A percentile compares a stretch with the other conserved stretches of the same genome.
Evolutionary conservation across 2,888 invertebrate species (phyloP).

Genomic region (Torymus texanus): DNA sequence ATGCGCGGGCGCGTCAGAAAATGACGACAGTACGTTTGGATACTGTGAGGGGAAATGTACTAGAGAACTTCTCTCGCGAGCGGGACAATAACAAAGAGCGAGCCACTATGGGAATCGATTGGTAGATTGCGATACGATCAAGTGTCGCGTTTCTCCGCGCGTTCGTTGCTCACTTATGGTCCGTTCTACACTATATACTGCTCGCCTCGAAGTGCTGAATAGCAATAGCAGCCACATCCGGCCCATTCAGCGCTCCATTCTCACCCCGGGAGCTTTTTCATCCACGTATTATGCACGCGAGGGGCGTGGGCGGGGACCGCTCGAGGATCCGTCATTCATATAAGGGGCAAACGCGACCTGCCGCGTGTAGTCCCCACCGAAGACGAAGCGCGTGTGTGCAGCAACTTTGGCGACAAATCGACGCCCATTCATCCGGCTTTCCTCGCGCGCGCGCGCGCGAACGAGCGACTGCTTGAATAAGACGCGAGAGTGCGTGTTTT

Average conservation of each 20-base stretch:
- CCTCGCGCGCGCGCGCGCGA: constrained; percentile 46
- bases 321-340: constrained; percentile 22
- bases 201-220: constrained; percentile 33
- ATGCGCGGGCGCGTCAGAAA: background rate
- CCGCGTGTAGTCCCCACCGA: too few relatives aligned
- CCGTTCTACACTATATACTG: too few relatives aligned
- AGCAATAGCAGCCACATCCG: constrained; percentile 74
- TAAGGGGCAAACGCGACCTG: too few relatives aligned
- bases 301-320: constrained; percentile 55
- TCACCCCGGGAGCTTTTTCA: constrained; percentile 55
- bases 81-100: constrained; percentile 54
- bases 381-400: background rate
- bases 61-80: background rate
- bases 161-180: constrained; percentile 70
- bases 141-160: constrained; percentile 71
- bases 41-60: too few relatives aligned
- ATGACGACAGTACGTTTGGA: background rate
- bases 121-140: constrained; percentile 68
- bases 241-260: constrained; percentile 69
- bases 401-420: constrained; percentile 70
- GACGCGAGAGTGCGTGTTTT: constrained; percentile 64
- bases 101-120: constrained; percentile 66
- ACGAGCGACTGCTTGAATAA: too few relatives aligned
- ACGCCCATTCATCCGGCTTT: constrained; percentile 56
- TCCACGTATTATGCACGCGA: constrained; percentile 53